Evolutionary conservation across 2,888 invertebrate species (phyloP).

Genomic region (Pollenia labialis): DNA sequence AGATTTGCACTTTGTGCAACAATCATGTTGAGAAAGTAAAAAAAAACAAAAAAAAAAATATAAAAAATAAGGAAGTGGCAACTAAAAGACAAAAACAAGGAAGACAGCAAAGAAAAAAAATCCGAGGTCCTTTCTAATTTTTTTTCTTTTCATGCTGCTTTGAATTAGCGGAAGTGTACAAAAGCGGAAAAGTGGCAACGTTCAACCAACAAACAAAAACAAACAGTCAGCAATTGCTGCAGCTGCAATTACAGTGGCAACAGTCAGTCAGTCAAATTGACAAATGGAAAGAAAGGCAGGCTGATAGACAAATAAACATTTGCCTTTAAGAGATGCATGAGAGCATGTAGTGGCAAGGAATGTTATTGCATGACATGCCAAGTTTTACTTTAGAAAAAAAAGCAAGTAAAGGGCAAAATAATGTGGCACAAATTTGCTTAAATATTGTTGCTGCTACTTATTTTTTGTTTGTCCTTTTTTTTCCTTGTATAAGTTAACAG

Average conservation of each 20-base stretch:
- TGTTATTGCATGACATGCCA: slow-evolving; percentile 64
- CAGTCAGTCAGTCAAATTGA: neutral
- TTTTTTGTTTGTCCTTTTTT: slow-evolving; percentile 1
- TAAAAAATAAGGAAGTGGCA: slow-evolving; percentile 49
- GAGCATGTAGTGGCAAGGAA: slow-evolving; percentile 55
- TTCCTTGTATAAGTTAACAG: neutral
- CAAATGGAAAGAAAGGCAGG: neutral
- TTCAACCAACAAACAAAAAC: slow-evolving; percentile 56
- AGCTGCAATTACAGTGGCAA: slow-evolving; percentile 48
- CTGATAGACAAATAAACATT: slow-evolving; percentile 43
- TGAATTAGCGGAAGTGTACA: slow-evolving; percentile 65
- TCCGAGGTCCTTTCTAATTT: slow-evolving; percentile 14
- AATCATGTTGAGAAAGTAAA: slow-evolving; percentile 40
- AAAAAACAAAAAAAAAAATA: neutral
- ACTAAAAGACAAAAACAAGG: slow-evolving; percentile 47
- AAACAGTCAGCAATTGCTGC: slow-evolving; percentile 36
- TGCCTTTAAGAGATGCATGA: slow-evolving; percentile 58
- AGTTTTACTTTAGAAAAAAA: slow-evolving; percentile 47
- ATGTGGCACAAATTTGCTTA: slow-evolving; percentile 63
- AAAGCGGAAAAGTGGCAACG: slow-evolving; percentile 66
- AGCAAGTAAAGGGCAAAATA: slow-evolving; percentile 20
- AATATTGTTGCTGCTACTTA: slow-evolving; percentile 48
- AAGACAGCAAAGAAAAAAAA: slow-evolving; percentile 31
- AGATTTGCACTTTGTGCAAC: slow-evolving; percentile 70
- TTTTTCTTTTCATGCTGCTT: slow-evolving; percentile 21